These are phyloP conservation scores for Chauna torquata DNA, from an alignment of 2,113 vertebrate genomes.

Conservation along the genomic window DNA sequence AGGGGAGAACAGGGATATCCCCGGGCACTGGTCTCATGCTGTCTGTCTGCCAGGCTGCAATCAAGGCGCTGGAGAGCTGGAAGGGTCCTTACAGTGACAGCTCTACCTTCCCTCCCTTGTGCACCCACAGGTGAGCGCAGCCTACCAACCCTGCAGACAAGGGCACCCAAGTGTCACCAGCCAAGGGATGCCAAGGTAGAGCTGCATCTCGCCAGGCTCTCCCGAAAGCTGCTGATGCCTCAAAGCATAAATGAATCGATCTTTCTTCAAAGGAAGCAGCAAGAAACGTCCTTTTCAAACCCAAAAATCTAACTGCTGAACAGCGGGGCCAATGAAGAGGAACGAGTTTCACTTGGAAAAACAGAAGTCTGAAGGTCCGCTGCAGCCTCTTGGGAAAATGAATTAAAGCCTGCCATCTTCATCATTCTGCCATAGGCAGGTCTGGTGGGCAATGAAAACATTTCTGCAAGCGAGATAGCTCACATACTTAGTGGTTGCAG, in stretches of 20 bases:
- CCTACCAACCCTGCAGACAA: fast-evolving
- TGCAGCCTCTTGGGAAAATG: fast-evolving
- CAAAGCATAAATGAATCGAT: fast-evolving
- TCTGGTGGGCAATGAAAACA: background rate
- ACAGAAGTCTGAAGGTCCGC: background rate
- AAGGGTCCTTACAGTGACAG: background rate
- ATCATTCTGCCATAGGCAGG: background rate
- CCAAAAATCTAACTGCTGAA: fast-evolving
- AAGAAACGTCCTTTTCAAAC: background rate
- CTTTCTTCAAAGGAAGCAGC: background rate
- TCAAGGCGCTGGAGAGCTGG: background rate
- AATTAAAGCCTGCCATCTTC: background rate
- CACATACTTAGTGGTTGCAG: background rate
- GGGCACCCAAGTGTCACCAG: background rate
- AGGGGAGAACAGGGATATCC: background rate
- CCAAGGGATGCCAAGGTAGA: background rate
- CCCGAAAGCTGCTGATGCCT: fast-evolving
- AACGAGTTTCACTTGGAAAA: background rate
- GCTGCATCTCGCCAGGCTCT: background rate
- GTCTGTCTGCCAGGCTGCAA: fast-evolving
- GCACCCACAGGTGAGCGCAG: background rate
- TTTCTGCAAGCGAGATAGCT: background rate
- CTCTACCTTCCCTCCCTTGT: background rate
- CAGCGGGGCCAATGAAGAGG: background rate
- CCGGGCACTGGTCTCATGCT: fast-evolving